Base-by-base conservation (phyloP, 1,140 invertebrate species). In the Ceratina japonica region DNA sequence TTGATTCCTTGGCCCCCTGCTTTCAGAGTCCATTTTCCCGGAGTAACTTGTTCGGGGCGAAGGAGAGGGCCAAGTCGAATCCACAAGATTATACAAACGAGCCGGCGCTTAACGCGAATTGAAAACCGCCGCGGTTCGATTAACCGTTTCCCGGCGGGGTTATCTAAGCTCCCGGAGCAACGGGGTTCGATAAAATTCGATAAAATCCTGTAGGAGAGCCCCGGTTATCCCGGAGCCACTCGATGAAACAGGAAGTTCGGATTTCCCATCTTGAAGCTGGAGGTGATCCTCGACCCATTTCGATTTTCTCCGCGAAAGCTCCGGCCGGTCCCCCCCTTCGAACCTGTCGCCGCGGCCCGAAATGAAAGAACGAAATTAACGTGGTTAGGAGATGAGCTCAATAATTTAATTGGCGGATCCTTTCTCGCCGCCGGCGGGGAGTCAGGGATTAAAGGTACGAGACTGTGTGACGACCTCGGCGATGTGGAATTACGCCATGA, bases 121-220 rank as follows among this genome's bases (percentile, higher is more conserved):
- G 58, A 61, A 71, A 56, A 71, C 54, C 54, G 22, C 27, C 27
- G 15, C 0, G 20, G 3, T 20, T 49, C 13, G 15, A 72, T 31
- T 61, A 24, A 18, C 27, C 66, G 51, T 59, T 72, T 24, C 56
- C 20, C 15, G 20, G 18, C 10, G 16, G 20, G 16, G 37, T 72
- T 58, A 27, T 61, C 20, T 3, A 16, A 49, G 20, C n/a, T 49
- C 31, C 15, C 0, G 15, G 22, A 59, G 20, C 16, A 24, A 72
- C 44, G 27, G 54, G 37, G 37, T 10, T 56, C 62, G 80, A 82
- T 31, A 31, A 70, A 79, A 79, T 74, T 56, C 75, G 73, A 82
- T 79, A 66, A 68, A 51, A 75, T 49, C 79, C 76, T 70, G 58
- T 70, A 31, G 75, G 59, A 52, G 63, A 82, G 79, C 58, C 75